These are phyloP conservation scores for Crioceris asparagi DNA, from an alignment of 2,888 invertebrate genomes.

Conservation along the genomic window DNA sequence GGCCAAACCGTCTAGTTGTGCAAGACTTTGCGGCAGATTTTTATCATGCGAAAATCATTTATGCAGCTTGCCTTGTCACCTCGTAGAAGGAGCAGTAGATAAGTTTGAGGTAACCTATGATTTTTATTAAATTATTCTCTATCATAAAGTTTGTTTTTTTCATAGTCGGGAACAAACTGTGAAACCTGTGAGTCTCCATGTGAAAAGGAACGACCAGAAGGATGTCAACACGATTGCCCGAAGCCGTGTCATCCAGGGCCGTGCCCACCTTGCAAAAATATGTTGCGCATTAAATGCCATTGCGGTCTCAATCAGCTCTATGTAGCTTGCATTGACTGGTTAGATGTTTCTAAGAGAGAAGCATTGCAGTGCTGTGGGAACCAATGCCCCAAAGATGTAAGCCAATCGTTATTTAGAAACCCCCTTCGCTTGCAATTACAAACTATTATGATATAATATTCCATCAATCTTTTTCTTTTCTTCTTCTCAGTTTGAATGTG, in stretches of 20 bases:
- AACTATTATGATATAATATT: too few species aligned
- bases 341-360: constrained; percentile 42
- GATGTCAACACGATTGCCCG: constrained; percentile 65
- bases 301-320: constrained; percentile 70
- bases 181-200: constrained; percentile 51
- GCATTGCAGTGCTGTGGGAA: constrained; percentile 56
- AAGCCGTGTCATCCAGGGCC: constrained; percentile 59
- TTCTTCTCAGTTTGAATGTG: constrained; percentile 58
- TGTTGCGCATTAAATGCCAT: constrained; percentile 65
- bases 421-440: too few species aligned
- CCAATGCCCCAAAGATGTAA: constrained; percentile 73
- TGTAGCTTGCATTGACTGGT: constrained; percentile 61
- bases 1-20: constrained; percentile 66
- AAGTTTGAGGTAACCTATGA: constrained; percentile 21
- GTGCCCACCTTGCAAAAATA: constrained; percentile 65
- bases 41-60: constrained; percentile 70
- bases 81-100: constrained; percentile 41
- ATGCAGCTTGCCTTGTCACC: constrained; percentile 65
- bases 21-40: constrained; percentile 59
- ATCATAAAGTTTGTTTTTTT: constrained; percentile 6
- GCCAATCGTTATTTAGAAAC: constrained; percentile 25
- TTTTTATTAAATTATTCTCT: constrained; percentile 2
- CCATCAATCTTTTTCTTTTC: neutral
- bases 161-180: constrained; percentile 43
- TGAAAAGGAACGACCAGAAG: constrained; percentile 51